These are phyloP conservation scores for Salvelinus namaycush DNA, from an alignment of 2,113 vertebrate species.

Conservation along the genomic window DNA sequence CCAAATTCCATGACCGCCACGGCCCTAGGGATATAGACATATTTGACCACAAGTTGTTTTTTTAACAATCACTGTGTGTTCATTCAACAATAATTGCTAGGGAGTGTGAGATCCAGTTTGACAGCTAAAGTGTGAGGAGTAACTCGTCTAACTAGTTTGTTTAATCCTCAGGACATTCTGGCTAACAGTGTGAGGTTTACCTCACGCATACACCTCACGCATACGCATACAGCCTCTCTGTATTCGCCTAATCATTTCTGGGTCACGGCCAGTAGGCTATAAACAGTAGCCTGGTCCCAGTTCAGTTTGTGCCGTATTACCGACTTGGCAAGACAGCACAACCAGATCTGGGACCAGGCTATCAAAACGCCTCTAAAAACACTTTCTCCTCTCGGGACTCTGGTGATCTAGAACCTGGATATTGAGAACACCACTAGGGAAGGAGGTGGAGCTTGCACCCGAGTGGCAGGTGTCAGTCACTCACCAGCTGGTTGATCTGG, in stretches of 20 bases:
- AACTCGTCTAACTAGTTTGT: conserved; percentile 53
- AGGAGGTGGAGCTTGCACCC: not conserved
- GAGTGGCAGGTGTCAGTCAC: conserved; percentile 36
- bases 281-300: not conserved
- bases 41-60: no score
- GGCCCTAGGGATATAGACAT: no score
- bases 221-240: not conserved
- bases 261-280: not conserved
- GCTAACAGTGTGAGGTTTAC: not conserved
- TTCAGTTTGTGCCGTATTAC: no score
- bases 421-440: not conserved
- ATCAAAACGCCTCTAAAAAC: no score
- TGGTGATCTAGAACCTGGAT: not conserved
- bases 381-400: not conserved
- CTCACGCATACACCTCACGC: not conserved
- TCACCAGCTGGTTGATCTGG: conserved; percentile 98
- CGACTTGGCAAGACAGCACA: no score
- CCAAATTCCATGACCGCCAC: no score
- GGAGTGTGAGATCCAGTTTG: conserved; percentile 31
- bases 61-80: no score
- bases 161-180: conserved; percentile 8
- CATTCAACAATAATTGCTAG: not conserved
- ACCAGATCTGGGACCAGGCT: no score
- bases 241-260: not conserved
- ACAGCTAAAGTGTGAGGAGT: conserved; percentile 13